Base-by-base conservation (phyloP, 2,113 vertebrate genomes). In the Calyptomena viridis region DNA sequence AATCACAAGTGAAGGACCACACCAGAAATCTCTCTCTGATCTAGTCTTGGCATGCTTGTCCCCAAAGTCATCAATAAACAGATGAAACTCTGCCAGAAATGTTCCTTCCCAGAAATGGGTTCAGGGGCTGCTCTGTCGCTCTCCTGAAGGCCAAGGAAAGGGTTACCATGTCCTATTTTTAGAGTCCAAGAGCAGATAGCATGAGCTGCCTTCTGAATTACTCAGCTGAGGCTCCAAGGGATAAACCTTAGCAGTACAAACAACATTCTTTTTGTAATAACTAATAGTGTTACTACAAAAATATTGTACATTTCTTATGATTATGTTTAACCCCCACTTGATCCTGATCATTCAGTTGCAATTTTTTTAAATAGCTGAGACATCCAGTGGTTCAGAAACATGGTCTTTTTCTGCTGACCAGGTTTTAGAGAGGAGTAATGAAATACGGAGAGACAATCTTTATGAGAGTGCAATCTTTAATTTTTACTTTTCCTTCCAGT, bases 401-500 rank as follows among this genome's bases (percentile, higher is more conserved):
- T 2, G 5, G 9, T 3, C 17, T 42, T 77, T 44, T 66, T 11
- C 35, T 66, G 44, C 74, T 89, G 44, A 11, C 18, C 35, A 35
- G 30, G 20, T 56, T 58, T 2, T 4, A 12, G 30, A 49, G 87
- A 58, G 53, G 17, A 73, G 14, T 25, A 22, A n/a, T 31, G 63
- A 87, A 69, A 53, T 80, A 44, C n/a, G n/a, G n/a, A n/a, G n/a
- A 95, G 31, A 55, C 88, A 9, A 72, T 81, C 52, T 88, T 94
- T 68, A 76, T 59, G 58, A 12, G 53, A 62, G 27, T 7, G 12
- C 44, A 33, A 69, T 40, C 59, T 95, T 95, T 27, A 14, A 56
- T 44, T 77, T 96, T 91, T 76, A 6, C 75, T 91, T 97, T 95
- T 96, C 92, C 96, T 96, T 98, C 92, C 98, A 99, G 99, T 98